phyloP scores from a whole-genome alignment of 1,140 invertebrate species.

The Pissodes strobi region DNA sequence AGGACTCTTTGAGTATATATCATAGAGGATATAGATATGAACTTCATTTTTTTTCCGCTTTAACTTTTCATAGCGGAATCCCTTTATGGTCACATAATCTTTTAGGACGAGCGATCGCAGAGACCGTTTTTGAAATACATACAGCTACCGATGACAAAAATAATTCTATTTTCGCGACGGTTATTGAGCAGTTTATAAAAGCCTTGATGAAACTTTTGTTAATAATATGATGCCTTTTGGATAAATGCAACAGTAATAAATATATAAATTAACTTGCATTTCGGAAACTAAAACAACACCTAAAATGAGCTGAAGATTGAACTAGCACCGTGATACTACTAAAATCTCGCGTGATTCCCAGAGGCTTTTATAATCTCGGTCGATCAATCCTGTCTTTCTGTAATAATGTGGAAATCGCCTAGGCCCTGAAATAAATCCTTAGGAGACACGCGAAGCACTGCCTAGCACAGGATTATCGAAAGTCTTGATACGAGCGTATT shows the following conservation, averaged over 20 bases:
- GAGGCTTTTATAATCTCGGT: constrained; percentile 24
- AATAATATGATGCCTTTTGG: not conserved
- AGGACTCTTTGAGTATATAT: too few relatives aligned
- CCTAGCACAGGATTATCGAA: constrained; percentile 15
- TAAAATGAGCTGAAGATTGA: not conserved
- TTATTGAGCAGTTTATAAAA: too few relatives aligned
- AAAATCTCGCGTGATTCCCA: not conserved
- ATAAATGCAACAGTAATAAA: not conserved
- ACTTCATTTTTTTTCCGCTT: too few relatives aligned
- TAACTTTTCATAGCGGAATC: too few relatives aligned
- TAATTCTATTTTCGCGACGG: too few relatives aligned
- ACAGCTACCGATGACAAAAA: too few relatives aligned
- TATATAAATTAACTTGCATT: not conserved
- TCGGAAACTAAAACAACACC: not conserved
- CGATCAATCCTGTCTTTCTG: constrained; percentile 2
- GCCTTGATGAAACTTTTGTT: not conserved
- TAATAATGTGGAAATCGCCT: not conserved
- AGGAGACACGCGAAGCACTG: constrained; percentile 24
- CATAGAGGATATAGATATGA: too few relatives aligned
- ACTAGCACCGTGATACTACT: not conserved
- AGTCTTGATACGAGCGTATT: not conserved
- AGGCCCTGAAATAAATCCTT: constrained; percentile 3
- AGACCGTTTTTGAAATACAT: too few relatives aligned
- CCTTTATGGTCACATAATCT: too few relatives aligned
- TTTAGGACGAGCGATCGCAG: too few relatives aligned